These are phyloP conservation scores for Lochmaea crataegi DNA, from an alignment of 2,888 invertebrate genomes.

Conservation along the genomic window DNA sequence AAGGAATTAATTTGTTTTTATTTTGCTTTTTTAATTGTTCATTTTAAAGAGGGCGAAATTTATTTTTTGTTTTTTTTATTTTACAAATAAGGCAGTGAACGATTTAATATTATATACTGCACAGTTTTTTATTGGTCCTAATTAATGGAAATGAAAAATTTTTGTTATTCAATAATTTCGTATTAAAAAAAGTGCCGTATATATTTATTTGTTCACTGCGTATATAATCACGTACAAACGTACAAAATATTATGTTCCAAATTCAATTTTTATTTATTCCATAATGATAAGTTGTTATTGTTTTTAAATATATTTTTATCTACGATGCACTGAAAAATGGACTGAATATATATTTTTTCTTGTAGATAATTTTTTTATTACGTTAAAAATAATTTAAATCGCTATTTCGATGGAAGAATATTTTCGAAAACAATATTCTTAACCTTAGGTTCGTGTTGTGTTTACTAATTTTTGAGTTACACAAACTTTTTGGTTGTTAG, in stretches of 20 bases:
- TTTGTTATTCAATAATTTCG: neutral
- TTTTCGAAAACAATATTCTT: no score
- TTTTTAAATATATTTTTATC: conserved; percentile 46
- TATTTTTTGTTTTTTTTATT: neutral
- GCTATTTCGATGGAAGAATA: no score
- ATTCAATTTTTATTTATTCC: conserved; percentile 45
- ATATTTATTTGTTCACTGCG: conserved; percentile 1
- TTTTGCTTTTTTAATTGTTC: conserved; percentile 9
- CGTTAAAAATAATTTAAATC: neutral
- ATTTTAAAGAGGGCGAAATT: conserved; percentile 7
- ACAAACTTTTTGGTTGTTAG: no score
- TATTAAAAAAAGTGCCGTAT: conserved; percentile 3
- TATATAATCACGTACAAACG: conserved; percentile 32
- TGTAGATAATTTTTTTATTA: conserved; percentile 23
- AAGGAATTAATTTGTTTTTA: conserved; percentile 18
- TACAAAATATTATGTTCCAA: conserved; percentile 47
- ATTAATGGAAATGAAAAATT: neutral
- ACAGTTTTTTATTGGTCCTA: neutral
- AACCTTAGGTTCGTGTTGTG: no score
- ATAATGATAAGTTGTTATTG: conserved; percentile 48
- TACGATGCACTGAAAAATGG: conserved; percentile 40
- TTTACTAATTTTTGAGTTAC: no score
- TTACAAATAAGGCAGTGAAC: neutral
- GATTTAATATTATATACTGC: neutral
- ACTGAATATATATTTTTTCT: conserved; percentile 32